phyloP scores from a whole-genome alignment of 1,140 invertebrate species.

The Cyclina sinensis region DNA sequence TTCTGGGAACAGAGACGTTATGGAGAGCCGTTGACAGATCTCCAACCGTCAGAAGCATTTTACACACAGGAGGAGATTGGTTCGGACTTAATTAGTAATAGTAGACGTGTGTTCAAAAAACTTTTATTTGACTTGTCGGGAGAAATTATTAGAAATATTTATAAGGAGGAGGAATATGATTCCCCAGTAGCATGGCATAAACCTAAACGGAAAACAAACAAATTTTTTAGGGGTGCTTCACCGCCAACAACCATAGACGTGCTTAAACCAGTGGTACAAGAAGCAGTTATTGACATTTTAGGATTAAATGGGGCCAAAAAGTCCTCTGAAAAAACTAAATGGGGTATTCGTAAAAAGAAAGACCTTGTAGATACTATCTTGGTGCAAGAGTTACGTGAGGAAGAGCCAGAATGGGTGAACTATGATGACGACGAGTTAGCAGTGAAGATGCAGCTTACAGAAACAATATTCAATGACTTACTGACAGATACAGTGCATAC shows the following conservation, averaged over 20 bases:
- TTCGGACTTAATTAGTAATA: constrained; percentile 76
- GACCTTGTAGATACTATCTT: constrained; percentile 92
- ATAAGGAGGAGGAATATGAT: constrained; percentile 81
- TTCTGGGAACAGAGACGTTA: constrained; percentile 81
- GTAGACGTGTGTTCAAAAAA: constrained; percentile 81
- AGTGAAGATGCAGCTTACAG: constrained; percentile 90
- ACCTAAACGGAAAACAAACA: constrained; percentile 78
- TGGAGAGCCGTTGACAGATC: constrained; percentile 76
- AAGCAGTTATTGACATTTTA: constrained; percentile 86
- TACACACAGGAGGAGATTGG: constrained; percentile 72
- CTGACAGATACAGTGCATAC: constrained; percentile 89
- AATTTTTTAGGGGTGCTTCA: constrained; percentile 76
- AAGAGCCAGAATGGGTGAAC: constrained; percentile 91
- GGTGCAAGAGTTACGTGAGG: constrained; percentile 90
- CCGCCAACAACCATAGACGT: constrained; percentile 80
- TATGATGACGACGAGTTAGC: constrained; percentile 91
- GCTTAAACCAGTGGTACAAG: constrained; percentile 80
- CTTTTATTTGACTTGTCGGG: constrained; percentile 91
- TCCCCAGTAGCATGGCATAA: constrained; percentile 88
- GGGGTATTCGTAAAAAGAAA: constrained; percentile 90
- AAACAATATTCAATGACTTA: constrained; percentile 89
- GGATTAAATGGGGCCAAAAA: constrained; percentile 89
- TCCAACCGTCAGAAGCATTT: constrained; percentile 77
- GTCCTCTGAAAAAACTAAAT: constrained; percentile 89
- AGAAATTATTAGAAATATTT: constrained; percentile 88